Evolutionary conservation across 2,113 vertebrate genomes (phyloP).

Genomic region (Dryoscopus gambensis): DNA sequence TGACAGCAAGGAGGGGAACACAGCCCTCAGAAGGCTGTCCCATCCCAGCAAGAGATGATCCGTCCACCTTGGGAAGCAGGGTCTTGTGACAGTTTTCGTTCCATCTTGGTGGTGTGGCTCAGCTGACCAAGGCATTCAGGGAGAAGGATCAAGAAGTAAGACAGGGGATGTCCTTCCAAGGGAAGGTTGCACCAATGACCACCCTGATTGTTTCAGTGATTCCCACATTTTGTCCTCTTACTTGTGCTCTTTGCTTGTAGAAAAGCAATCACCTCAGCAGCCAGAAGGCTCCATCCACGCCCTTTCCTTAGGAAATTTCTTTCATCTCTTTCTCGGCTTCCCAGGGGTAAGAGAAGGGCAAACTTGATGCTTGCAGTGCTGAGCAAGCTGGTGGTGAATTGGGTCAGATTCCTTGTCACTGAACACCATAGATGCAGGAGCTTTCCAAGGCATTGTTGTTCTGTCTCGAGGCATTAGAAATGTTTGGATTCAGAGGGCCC

Average conservation of each 20-base stretch:
- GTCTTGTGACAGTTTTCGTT: neutral
- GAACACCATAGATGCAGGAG: neutral
- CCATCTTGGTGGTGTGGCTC: neutral
- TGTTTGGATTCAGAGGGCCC: neutral
- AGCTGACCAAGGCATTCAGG: neutral
- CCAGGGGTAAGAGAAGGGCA: neutral
- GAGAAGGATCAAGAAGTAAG: neutral
- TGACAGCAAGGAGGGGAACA: neutral
- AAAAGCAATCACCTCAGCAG: neutral
- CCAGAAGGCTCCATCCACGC: neutral
- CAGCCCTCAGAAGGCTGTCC: neutral
- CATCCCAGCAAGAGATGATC: neutral
- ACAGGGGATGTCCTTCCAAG: neutral
- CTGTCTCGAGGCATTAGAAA: neutral
- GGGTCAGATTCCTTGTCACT: neutral
- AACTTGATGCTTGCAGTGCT: neutral
- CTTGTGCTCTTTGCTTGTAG: neutral
- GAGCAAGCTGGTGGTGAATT: neutral
- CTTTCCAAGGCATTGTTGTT: neutral
- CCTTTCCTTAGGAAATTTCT: neutral
- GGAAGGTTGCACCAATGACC: neutral
- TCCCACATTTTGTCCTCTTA: neutral
- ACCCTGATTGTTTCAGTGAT: neutral
- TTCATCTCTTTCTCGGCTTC: neutral
- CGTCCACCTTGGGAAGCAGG: neutral